Percentiles rank a stretch among this genome's conserved stretches.
These are phyloP conservation scores for Cyanoramphus novaezelandiae DNA, from an alignment of 2,113 vertebrate species.

Conservation along the genomic window DNA sequence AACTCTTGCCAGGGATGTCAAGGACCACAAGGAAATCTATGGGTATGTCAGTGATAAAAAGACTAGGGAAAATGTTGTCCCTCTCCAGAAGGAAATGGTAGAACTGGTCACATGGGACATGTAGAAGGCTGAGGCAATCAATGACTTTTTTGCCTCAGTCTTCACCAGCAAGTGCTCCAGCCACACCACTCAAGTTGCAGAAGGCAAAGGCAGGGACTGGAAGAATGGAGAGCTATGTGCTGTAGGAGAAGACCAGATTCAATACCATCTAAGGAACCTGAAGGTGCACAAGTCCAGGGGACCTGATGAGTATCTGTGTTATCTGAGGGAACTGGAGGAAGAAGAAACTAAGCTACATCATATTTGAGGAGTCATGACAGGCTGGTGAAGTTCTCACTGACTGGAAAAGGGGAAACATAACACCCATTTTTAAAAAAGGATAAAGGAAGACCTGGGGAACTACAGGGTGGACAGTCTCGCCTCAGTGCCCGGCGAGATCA, in stretches of 20 bases:
- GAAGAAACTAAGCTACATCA: not conserved
- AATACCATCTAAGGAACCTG: not conserved
- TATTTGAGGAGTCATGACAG: not conserved
- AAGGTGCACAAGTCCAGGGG: not conserved
- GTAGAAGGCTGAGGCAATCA: not conserved
- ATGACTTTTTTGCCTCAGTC: not conserved
- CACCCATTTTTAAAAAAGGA: not conserved
- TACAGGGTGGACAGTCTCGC: not conserved
- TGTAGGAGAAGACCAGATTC: not conserved
- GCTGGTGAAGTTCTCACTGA: not conserved
- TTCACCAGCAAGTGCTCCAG: not conserved
- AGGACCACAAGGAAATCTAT: not conserved
- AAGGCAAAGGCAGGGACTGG: not conserved
- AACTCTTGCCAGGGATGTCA: not conserved
- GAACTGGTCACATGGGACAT: not conserved
- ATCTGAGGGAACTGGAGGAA: not conserved
- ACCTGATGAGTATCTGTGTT: not conserved
- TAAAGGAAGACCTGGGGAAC: not conserved
- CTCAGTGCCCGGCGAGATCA: not conserved
- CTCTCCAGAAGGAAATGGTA: not conserved
- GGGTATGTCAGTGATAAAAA: not conserved
- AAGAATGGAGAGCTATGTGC: not conserved
- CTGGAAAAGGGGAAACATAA: not conserved
- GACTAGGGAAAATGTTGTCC: not conserved
- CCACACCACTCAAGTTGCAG: not conserved